A percentile compares a stretch with the other conserved stretches of the same genome.
These are phyloP conservation scores for Charanyca ferruginea DNA, from an alignment of 2,888 invertebrate genomes.

Conservation along the genomic window DNA sequence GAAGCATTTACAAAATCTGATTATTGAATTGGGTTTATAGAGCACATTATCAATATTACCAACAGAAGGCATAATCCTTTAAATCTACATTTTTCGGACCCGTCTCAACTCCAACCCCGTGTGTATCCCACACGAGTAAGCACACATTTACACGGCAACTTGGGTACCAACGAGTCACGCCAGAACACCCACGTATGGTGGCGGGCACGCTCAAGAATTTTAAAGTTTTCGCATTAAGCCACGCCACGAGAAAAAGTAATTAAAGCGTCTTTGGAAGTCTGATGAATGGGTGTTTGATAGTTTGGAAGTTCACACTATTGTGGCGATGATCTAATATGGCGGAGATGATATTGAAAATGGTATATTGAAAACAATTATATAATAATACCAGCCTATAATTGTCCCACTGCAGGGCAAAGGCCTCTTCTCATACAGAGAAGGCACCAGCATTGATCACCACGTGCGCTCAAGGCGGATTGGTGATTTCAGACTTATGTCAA, in stretches of 20 bases:
- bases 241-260: conserved; percentile 69
- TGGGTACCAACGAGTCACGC: conserved; percentile 82
- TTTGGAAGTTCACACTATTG: conserved; percentile 41
- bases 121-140: conserved; percentile 70
- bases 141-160: conserved; percentile 84
- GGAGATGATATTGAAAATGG: conserved; percentile 3
- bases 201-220: conserved; percentile 72
- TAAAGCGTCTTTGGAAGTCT: conserved; percentile 66
- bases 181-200: conserved; percentile 67
- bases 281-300: conserved; percentile 55
- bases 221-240: conserved; percentile 86
- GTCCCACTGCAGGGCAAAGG: no score
- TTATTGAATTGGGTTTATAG: no score
- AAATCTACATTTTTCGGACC: not conserved
- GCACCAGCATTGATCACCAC: no score
- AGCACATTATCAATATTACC: no score
- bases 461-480: no score
- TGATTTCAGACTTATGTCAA: no score
- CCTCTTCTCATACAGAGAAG: no score
- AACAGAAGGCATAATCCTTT: no score
- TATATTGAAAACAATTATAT: no score
- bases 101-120: conserved; percentile 58
- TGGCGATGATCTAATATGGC: not conserved
- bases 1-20: no score
- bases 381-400: no score